phyloP scores from a whole-genome alignment of 2,888 invertebrate species.

The Dascillus cervinus region DNA sequence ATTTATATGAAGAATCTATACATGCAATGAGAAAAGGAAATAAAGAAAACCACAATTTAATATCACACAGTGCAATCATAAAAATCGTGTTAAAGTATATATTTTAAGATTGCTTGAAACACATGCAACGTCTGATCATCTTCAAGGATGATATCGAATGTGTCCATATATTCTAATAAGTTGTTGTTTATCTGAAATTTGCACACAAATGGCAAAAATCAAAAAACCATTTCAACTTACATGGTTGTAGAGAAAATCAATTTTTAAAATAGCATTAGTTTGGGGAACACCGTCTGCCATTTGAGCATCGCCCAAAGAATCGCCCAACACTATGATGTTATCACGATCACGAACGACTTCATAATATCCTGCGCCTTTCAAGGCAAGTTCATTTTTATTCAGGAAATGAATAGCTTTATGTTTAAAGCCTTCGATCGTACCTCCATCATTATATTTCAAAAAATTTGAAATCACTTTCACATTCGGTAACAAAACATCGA shows the following conservation, averaged over 20 bases:
- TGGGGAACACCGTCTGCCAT: constrained; percentile 87
- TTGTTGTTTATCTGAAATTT: constrained; percentile 6
- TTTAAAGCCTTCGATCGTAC: constrained; percentile 61
- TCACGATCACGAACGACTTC: constrained; percentile 57
- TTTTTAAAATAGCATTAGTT: constrained; percentile 68
- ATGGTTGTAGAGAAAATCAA: constrained; percentile 86
- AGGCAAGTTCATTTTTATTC: constrained; percentile 86
- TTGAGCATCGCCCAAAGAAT: constrained; percentile 82
- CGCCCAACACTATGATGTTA: constrained; percentile 87
- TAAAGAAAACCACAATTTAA: constrained; percentile 2
- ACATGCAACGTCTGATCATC: constrained; percentile 82
- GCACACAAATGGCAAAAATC: neutral
- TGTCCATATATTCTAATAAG: constrained; percentile 58
- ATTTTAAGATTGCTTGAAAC: constrained; percentile 44
- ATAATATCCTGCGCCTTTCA: constrained; percentile 74
- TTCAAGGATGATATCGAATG: constrained; percentile 84
- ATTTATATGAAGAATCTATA: constrained; percentile 1
- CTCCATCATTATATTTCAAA: constrained; percentile 59
- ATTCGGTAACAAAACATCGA: constrained; percentile 59
- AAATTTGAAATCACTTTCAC: constrained; percentile 87
- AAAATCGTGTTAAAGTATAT: too few relatives aligned
- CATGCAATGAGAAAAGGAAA: constrained; percentile 1
- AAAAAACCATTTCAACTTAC: constrained; percentile 39
- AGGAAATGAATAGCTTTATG: constrained; percentile 82
- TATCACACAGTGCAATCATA: neutral